These are phyloP conservation scores for Myrmecobius fasciatus DNA, from an alignment of 2,113 vertebrate species.

Conservation along the genomic window DNA sequence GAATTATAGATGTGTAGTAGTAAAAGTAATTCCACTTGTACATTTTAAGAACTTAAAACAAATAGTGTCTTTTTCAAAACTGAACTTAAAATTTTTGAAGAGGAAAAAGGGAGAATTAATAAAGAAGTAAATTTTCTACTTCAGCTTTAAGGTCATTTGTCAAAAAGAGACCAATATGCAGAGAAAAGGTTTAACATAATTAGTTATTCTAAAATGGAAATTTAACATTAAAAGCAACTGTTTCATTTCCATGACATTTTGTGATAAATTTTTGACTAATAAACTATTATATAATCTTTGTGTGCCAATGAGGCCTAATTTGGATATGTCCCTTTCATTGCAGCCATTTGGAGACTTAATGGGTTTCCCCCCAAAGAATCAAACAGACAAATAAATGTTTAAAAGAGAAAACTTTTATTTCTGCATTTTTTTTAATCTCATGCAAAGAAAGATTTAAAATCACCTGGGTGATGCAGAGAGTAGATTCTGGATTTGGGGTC, in stretches of 20 bases:
- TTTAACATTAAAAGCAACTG: constrained; percentile 15
- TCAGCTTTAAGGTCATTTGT: constrained; percentile 2
- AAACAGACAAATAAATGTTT: not conserved
- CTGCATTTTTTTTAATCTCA: not conserved
- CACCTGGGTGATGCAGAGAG: not conserved
- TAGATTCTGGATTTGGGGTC: not conserved
- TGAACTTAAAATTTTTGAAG: constrained; percentile 5
- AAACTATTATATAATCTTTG: not conserved
- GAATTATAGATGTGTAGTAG: not conserved
- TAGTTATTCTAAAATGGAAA: constrained; percentile 42
- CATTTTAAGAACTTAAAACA: not conserved
- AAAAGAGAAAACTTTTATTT: not conserved
- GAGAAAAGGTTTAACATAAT: not conserved
- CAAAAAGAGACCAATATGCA: not conserved
- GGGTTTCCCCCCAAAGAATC: not conserved
- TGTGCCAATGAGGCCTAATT: not conserved
- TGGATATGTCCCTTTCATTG: not conserved
- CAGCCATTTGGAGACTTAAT: not conserved
- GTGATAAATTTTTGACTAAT: not conserved
- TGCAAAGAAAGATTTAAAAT: not conserved
- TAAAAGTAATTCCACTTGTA: not conserved
- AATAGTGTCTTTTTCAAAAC: not conserved
- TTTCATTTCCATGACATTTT: constrained; percentile 15
- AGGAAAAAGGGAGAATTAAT: constrained; percentile 35
- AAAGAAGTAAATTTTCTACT: constrained; percentile 17